Percentiles rank a stretch among this genome's conserved stretches.
Evolutionary conservation across 1,140 invertebrate species (phyloP).

Genomic region (Pseudomyrmex pallidus): DNA sequence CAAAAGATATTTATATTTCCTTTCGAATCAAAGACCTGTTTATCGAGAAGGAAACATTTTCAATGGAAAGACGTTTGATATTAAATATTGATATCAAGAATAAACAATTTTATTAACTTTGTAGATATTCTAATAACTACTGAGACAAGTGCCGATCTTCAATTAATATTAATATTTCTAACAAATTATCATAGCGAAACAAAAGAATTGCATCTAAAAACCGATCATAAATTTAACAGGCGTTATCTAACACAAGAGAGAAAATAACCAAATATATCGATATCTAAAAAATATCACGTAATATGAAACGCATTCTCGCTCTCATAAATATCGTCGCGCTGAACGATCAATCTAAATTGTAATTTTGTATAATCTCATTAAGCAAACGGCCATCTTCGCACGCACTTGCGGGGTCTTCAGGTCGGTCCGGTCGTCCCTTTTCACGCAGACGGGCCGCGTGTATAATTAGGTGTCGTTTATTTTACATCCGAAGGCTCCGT

Average conservation of each 20-base stretch:
- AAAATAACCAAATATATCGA: conserved; percentile 2
- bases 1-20: conserved; percentile 14
- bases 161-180: not conserved
- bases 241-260: conserved; percentile 13
- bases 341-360: conserved; percentile 79
- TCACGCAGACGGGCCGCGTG: conserved; percentile 77
- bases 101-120: not conserved
- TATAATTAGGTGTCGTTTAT: conserved; percentile 85
- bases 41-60: not conserved
- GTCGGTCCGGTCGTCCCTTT: conserved; percentile 59
- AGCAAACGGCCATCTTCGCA: conserved; percentile 71
- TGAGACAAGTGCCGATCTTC: not conserved
- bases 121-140: not conserved
- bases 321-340: conserved; percentile 57
- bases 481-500: conserved; percentile 77
- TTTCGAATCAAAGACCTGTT: not conserved
- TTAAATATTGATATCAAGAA: not conserved
- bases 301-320: not conserved
- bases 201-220: conserved; percentile 25
- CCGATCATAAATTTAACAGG: conserved; percentile 32
- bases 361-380: conserved; percentile 79
- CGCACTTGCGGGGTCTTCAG: conserved; percentile 75
- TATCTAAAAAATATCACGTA: conserved; percentile 26
- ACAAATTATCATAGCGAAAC: not conserved
- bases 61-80: not conserved